Conservation (phyloP, 2,888 invertebrate genomes). For the Syrphus vitripennis region DNA sequence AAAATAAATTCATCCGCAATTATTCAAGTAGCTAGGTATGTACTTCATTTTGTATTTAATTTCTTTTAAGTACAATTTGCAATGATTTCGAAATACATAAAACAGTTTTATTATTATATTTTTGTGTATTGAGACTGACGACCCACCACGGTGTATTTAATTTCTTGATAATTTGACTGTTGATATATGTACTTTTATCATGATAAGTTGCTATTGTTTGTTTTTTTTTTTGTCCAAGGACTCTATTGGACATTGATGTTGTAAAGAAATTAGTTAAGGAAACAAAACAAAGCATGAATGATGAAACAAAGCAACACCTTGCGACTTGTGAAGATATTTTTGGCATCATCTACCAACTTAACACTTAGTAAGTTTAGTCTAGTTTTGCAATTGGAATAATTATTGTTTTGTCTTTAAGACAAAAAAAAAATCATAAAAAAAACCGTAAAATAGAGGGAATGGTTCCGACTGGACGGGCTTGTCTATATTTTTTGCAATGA, state of each 20-base stretch:
- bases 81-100: not conserved
- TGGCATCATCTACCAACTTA: not conserved
- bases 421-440: not conserved
- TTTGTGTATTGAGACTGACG: no score
- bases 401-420: not conserved
- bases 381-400: not conserved
- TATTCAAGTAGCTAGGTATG: constrained; percentile 1
- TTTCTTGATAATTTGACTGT: not conserved
- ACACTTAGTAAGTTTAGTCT: not conserved
- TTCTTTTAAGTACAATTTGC: not conserved
- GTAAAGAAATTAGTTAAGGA: not conserved
- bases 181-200: not conserved
- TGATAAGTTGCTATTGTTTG: not conserved
- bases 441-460: not conserved
- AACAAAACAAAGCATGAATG: not conserved
- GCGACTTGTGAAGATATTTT: not conserved
- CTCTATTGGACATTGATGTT: not conserved
- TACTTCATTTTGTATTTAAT: constrained; percentile 5
- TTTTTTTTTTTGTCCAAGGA: constrained; percentile 2
- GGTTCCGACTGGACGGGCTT: not conserved
- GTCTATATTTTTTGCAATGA: not conserved
- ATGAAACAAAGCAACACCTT: not conserved
- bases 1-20: constrained; percentile 24
- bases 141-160: not conserved
- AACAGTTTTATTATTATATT: no score